Evolutionary conservation across 2,797 vertebrate species (phyloP).

Genomic region (Chlorospingus semifuscus): DNA sequence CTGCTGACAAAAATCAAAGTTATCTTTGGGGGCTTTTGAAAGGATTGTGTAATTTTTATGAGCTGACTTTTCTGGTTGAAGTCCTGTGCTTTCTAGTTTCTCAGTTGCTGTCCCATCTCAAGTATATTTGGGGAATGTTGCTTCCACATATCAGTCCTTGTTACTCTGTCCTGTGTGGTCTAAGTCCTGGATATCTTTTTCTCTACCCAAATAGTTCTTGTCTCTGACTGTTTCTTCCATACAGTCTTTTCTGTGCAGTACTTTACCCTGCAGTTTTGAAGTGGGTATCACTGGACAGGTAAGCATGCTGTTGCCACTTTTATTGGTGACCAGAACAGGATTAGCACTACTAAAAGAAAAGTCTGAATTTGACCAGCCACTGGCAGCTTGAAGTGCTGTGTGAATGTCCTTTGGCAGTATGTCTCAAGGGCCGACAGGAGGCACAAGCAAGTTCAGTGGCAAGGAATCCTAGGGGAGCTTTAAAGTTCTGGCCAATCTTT

Average conservation of each 20-base stretch:
- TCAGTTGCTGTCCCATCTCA: neutral
- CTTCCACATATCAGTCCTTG: accelerated
- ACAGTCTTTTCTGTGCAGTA: neutral
- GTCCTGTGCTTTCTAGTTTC: neutral
- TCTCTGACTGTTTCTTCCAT: neutral
- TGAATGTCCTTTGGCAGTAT: neutral
- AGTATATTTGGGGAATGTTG: neutral
- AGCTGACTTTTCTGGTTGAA: neutral
- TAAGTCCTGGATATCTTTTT: neutral
- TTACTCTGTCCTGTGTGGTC: accelerated
- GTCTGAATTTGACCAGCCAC: neutral
- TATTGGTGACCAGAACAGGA: neutral
- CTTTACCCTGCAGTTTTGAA: neutral
- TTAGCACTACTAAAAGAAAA: neutral
- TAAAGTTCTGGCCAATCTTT: neutral
- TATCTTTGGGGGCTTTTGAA: neutral
- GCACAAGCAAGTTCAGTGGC: neutral
- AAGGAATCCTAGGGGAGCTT: neutral
- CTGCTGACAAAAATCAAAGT: accelerated
- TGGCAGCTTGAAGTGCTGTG: neutral
- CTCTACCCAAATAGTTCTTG: neutral
- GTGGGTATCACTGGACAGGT: neutral
- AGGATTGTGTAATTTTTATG: neutral
- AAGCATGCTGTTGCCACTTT: neutral
- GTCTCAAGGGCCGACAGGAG: neutral